Conservation (phyloP, 1,140 invertebrate genomes). For the Matsumurasca onukii region DNA sequence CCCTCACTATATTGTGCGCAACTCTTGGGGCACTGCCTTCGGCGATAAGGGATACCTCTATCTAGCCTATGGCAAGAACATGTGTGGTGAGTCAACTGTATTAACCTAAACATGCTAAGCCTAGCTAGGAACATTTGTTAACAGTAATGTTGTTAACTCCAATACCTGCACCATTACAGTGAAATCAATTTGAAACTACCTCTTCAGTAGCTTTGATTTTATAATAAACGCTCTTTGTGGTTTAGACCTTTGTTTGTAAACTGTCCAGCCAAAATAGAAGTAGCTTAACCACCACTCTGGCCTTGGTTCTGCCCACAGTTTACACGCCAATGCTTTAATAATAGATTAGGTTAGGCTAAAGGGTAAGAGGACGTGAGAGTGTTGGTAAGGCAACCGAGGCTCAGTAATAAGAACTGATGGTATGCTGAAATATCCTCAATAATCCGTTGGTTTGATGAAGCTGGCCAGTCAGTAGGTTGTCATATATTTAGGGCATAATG, state of each 20-base stretch:
- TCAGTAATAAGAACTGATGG: no score
- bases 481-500: no score
- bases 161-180: not conserved
- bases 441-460: no score
- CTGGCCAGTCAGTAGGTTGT: no score
- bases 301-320: no score
- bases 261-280: no score
- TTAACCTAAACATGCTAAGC: not conserved
- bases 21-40: conserved; percentile 81
- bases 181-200: not conserved
- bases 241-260: not conserved
- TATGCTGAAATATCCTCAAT: no score
- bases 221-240: not conserved
- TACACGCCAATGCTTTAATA: no score
- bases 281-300: no score
- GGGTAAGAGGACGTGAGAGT: no score
- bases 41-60: conserved; percentile 77
- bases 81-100: conserved; percentile 62
- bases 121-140: not conserved
- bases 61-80: conserved; percentile 73
- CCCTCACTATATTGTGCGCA: conserved; percentile 82
- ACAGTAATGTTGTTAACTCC: not conserved
- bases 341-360: no score
- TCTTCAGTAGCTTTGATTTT: not conserved
- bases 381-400: no score